Conservation (phyloP, 2,797 vertebrate species). For the Eremophila alpestris region DNA sequence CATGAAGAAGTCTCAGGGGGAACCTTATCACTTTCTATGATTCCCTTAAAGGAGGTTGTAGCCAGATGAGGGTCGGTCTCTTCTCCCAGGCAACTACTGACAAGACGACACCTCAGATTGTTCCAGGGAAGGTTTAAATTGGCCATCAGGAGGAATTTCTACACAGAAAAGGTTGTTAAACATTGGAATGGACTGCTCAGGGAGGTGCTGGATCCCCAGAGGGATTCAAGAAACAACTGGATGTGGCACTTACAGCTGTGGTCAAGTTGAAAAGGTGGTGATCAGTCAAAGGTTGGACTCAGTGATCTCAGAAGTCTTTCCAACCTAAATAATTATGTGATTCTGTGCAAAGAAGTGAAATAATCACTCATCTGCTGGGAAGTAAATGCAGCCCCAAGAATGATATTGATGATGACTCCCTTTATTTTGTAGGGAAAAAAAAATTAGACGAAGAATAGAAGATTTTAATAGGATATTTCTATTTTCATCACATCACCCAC, state of each 20-base stretch:
- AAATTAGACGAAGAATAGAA: not conserved
- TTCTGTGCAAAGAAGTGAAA: not conserved
- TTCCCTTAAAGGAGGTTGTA: not conserved
- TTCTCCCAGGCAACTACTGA: not conserved
- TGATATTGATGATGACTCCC: not conserved
- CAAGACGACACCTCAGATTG: not conserved
- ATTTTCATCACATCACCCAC: not conserved
- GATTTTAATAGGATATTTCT: not conserved
- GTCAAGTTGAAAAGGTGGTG: not conserved
- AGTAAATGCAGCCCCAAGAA: not conserved
- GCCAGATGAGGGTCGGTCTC: accelerated
- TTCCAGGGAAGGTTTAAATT: not conserved
- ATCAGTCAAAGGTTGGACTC: not conserved
- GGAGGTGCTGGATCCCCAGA: not conserved
- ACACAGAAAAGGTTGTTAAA: not conserved
- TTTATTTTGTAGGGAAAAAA: not conserved
- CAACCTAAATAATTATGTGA: not conserved
- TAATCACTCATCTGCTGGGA: not conserved
- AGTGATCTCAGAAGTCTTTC: not conserved
- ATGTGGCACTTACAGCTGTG: not conserved
- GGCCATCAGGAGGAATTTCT: not conserved
- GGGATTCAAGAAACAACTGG: not conserved
- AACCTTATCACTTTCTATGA: not conserved
- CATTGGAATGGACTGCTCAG: not conserved
- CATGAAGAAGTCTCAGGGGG: no score